phyloP scores from a whole-genome alignment of 2,888 invertebrate species.

The Seladonia tumulorum region DNA sequence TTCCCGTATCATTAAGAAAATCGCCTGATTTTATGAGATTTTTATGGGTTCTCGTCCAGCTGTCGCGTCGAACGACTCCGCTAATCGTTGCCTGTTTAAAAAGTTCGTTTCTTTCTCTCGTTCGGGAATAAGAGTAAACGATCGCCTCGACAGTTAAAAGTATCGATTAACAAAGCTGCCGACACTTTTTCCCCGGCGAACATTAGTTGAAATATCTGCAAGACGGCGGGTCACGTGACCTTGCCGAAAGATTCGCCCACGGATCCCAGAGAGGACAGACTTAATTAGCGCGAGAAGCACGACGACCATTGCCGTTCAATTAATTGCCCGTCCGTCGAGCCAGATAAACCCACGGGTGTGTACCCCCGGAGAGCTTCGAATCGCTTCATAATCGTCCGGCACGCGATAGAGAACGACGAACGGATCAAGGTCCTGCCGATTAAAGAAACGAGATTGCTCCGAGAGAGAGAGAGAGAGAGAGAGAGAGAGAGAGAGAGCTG shows the following conservation, averaged over 20 bases:
- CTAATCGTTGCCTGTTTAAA: neutral
- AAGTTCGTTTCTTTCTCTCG: neutral
- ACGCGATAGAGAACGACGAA: slow-evolving; percentile 59
- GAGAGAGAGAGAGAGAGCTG: neutral
- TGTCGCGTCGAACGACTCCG: neutral
- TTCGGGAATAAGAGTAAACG: neutral
- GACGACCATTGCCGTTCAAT: slow-evolving; percentile 68
- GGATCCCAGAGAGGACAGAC: slow-evolving; percentile 60
- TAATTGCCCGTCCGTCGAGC: slow-evolving; percentile 62
- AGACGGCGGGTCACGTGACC: slow-evolving; percentile 24
- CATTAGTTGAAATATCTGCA: neutral
- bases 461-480: neutral
- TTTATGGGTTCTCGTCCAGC: neutral
- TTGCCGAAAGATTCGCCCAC: slow-evolving; percentile 46
- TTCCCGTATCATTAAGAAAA: neutral
- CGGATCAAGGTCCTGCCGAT: slow-evolving; percentile 65
- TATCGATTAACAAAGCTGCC: neutral
- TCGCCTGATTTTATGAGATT: neutral
- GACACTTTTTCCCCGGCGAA: neutral
- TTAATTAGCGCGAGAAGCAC: slow-evolving; percentile 67
- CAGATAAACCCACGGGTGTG: slow-evolving; percentile 63
- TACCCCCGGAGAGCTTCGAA: slow-evolving; percentile 44
- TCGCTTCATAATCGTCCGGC: slow-evolving; percentile 57
- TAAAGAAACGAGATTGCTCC: slow-evolving; percentile 59
- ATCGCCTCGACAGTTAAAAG: neutral